phyloP scores from a whole-genome alignment of 2,888 invertebrate species.

The Neelides folsomi region DNA sequence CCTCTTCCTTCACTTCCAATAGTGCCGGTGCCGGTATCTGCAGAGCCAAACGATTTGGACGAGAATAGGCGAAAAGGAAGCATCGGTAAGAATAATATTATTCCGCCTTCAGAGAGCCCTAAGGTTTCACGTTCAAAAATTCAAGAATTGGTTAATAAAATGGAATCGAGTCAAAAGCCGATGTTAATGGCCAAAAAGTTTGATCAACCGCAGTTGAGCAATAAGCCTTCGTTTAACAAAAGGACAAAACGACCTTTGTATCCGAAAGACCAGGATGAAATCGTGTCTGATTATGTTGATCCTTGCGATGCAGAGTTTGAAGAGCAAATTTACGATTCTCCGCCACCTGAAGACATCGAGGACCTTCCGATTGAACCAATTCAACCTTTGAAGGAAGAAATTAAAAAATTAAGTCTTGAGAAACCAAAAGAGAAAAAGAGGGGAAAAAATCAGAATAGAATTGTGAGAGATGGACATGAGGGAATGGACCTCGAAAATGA shows the following conservation, averaged over 20 bases:
- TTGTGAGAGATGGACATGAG: neutral
- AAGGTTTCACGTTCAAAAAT: conserved; percentile 26
- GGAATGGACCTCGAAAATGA: conserved; percentile 22
- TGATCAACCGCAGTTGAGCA: conserved; percentile 14
- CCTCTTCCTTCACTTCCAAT: conserved; percentile 8
- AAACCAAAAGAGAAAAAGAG: conserved; percentile 17
- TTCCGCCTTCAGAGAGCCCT: neutral
- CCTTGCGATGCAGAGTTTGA: conserved; percentile 31
- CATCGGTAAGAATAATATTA: no score
- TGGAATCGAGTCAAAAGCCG: conserved; percentile 29
- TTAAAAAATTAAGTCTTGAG: conserved; percentile 6
- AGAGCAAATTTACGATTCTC: conserved; percentile 32
- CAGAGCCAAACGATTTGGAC: conserved; percentile 2
- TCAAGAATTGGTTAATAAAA: conserved; percentile 30
- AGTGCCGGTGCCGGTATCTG: conserved; percentile 6
- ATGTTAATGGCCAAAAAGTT: conserved; percentile 18
- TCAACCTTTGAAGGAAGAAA: neutral
- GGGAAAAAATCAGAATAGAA: conserved; percentile 9
- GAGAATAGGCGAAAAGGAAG: no score
- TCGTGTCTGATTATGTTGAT: conserved; percentile 30
- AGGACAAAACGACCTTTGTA: conserved; percentile 14
- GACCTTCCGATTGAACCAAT: neutral
- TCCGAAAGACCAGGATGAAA: conserved; percentile 18
- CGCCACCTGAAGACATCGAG: conserved; percentile 19
- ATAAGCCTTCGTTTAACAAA: conserved; percentile 4